Conservation (phyloP, 1,140 invertebrate species). For the Gonatopus flavifemur region DNA sequence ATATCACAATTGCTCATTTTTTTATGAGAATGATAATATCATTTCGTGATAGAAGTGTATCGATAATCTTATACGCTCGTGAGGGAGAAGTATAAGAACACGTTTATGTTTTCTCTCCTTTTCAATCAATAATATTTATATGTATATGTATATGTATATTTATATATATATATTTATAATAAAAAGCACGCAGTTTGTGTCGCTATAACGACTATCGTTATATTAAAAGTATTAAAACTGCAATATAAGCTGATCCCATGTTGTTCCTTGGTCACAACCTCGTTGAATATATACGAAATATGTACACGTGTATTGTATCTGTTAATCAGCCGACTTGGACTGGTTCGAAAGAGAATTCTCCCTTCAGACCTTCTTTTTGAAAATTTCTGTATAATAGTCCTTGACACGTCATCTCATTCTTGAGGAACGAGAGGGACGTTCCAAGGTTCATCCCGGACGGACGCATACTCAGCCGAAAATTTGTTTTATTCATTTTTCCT, state of each 20-base stretch:
- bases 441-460: conserved; percentile 33
- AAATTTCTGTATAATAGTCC: no score
- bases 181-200: conserved; percentile 20
- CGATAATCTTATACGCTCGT: no score
- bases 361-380: no score
- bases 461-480: conserved; percentile 29
- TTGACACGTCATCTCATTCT: background rate
- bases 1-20: conserved; percentile 31
- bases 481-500: no score
- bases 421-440: conserved; percentile 5
- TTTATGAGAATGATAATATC: no score
- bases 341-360: no score
- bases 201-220: conserved; percentile 2
- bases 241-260: conserved; percentile 53
- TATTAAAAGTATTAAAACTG: conserved; percentile 41
- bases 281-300: conserved; percentile 41
- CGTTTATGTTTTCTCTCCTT: conserved; percentile 20
- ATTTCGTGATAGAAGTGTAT: no score
- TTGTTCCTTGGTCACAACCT: conserved; percentile 52
- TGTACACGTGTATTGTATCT: no score
- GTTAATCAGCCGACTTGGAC: no score
- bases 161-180: conserved; percentile 30
- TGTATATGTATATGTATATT: no score
- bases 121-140: no score
- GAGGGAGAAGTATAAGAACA: conserved; percentile 30